Percentiles rank a stretch among this genome's conserved stretches.
These are phyloP conservation scores for Amphipyra tragopoginis DNA, from an alignment of 2,888 invertebrate species.

Conservation along the genomic window DNA sequence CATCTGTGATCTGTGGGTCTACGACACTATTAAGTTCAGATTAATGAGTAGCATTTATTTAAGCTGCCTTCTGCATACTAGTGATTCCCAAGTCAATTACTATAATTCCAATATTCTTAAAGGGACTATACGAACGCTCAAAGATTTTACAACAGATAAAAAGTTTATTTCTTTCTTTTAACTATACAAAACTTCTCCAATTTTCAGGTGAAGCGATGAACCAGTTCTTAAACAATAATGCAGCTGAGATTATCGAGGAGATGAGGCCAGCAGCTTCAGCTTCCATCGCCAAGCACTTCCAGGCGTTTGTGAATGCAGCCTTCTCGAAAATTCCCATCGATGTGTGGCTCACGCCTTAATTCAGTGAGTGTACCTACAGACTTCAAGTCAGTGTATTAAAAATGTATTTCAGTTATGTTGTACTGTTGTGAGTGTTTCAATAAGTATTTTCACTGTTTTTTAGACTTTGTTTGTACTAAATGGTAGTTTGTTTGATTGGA, in stretches of 20 bases:
- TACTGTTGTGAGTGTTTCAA: slow-evolving; percentile 28
- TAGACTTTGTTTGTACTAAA: slow-evolving; percentile 13
- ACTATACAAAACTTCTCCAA: background rate
- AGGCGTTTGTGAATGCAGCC: slow-evolving; percentile 92
- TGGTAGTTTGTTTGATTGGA: background rate
- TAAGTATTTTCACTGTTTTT: slow-evolving; percentile 12
- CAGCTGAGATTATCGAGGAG: slow-evolving; percentile 94
- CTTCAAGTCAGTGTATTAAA: slow-evolving; percentile 7
- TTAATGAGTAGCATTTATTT: too few relatives aligned
- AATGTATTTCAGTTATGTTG: slow-evolving; percentile 12
- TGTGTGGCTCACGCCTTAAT: slow-evolving; percentile 91
- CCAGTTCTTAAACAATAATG: slow-evolving; percentile 95
- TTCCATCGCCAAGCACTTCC: slow-evolving; percentile 93
- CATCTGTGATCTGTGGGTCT: too few relatives aligned
- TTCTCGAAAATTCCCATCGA: slow-evolving; percentile 93
- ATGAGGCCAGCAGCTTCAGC: slow-evolving; percentile 94
- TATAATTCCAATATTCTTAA: too few relatives aligned
- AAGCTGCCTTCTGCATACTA: too few relatives aligned
- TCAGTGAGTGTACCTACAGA: slow-evolving; percentile 26
- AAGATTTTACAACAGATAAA: too few relatives aligned
- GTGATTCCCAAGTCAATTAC: too few relatives aligned
- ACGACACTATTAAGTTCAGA: too few relatives aligned
- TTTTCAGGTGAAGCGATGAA: slow-evolving; percentile 94
- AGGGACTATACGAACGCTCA: too few relatives aligned
- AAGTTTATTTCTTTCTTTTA: too few relatives aligned